Percentiles rank a stretch among this genome's conserved stretches.
These are phyloP conservation scores for Halcyon senegalensis DNA, from an alignment of 2,113 vertebrate species.

Conservation along the genomic window DNA sequence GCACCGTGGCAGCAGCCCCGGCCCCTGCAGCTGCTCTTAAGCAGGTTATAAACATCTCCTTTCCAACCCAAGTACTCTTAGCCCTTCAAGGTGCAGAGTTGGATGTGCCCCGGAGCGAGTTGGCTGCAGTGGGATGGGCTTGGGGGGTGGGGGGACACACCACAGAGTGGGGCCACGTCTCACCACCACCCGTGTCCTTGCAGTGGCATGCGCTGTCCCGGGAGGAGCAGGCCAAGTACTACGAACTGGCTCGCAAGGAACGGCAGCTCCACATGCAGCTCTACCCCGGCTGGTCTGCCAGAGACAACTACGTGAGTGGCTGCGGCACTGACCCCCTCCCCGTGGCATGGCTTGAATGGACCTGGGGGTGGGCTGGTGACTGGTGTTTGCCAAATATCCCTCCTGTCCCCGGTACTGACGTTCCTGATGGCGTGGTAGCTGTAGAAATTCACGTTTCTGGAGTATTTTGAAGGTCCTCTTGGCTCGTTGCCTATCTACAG, in stretches of 20 bases:
- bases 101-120: fast-evolving
- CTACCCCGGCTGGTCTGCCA: conserved; percentile 97
- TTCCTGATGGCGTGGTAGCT: fast-evolving
- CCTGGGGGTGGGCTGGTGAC: neutral
- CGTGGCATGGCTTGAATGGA: fast-evolving
- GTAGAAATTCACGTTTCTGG: neutral
- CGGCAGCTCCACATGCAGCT: conserved; percentile 99
- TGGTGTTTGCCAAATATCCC: neutral
- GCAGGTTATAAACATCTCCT: neutral
- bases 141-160: neutral
- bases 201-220: conserved; percentile 98
- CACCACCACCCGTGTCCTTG: neutral
- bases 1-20: fast-evolving
- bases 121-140: fast-evolving
- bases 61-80: neutral
- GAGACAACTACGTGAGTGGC: conserved; percentile 95
- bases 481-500: neutral
- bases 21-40: neutral
- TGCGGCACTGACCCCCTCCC: fast-evolving
- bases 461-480: neutral
- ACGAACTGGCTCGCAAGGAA: conserved; percentile 96
- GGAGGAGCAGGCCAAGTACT: conserved; percentile 98
- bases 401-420: fast-evolving
- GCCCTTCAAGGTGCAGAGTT: fast-evolving
- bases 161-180: fast-evolving